A percentile compares a stretch with the other conserved stretches of the same genome.
Evolutionary conservation across 2,888 invertebrate species (phyloP).

Genomic region (Amblyjoppa proteus): DNA sequence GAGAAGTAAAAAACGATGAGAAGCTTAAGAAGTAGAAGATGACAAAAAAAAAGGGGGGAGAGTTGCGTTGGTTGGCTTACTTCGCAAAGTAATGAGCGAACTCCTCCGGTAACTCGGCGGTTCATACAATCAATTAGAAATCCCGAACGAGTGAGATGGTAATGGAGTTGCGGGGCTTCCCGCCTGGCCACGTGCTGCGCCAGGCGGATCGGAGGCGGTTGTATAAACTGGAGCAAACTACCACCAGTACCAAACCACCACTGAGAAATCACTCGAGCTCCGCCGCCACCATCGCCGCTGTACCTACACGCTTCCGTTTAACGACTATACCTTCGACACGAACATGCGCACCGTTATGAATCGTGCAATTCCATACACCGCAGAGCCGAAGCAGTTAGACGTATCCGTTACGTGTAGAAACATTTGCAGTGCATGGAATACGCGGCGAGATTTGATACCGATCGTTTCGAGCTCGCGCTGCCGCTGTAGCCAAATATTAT

Average conservation of each 20-base stretch:
- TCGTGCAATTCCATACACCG: background rate
- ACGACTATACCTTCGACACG: background rate
- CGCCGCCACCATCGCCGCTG: conserved; percentile 24
- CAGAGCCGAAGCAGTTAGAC: conserved; percentile 1
- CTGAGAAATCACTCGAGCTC: conserved; percentile 55
- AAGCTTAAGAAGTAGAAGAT: conserved; percentile 57
- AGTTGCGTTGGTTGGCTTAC: conserved; percentile 52
- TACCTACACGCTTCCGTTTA: conserved; percentile 2
- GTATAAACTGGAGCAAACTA: conserved; percentile 81
- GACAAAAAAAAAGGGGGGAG: conserved; percentile 53
- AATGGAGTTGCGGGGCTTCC: conserved; percentile 75
- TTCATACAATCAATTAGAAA: conserved; percentile 81
- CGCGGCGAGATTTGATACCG: conserved; percentile 36
- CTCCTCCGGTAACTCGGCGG: conserved; percentile 72
- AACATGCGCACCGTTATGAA: background rate
- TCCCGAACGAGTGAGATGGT: conserved; percentile 78
- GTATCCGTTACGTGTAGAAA: conserved; percentile 28
- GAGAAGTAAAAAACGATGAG: conserved; percentile 28
- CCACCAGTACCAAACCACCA: conserved; percentile 62
- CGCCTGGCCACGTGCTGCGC: conserved; percentile 27
- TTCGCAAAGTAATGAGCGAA: conserved; percentile 73
- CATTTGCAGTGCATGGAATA: background rate
- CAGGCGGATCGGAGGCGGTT: conserved; percentile 16
- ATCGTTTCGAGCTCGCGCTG: background rate
- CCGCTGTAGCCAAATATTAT: background rate